Base-by-base conservation (phyloP, 92 coral and sea anemone species). In the Epizoanthus stellaris region DNA sequence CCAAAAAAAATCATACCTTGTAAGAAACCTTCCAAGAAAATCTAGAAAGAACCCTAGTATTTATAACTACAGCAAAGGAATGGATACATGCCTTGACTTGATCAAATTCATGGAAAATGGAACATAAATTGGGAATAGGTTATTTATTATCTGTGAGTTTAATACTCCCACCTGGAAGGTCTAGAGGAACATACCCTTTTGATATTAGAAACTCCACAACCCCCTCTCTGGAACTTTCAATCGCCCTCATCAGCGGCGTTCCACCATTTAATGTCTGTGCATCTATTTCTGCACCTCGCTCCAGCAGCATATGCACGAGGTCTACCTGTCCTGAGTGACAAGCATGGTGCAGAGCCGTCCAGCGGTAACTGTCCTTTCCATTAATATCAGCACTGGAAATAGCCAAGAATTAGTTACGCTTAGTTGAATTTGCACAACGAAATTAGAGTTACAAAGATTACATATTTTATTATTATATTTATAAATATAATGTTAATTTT, bases 211-310 rank as follows among this genome's bases (percentile, higher is more conserved):
- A 90, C 58, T 89, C 93, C 5, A 97, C 99, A 17, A 93, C 95
- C 4, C 82, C 90, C 81, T 94, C 98, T 65, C 94, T 92, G 47
- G 98, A 97, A 80, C 99, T 94, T 88, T 97, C 99, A 23, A 97
- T 89, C 1, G 99, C 99, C 81, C 99, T 87, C 99, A 97, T 94
- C 11, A 97, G 80, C 4, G 99, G 98, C 2, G 99, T 97, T 6
- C 99, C 99, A 15, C 95, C 98, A 83, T 93, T 97, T 59, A 97
- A 95, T 15, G 99, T 92, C 91, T 92, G 97, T 36, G 97, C 91
- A 30, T 97, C 98, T 11, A 96, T 87, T 49, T 92, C 98, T 43
- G 98, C 98, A 16, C 98, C 98, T 56, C 82, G 72, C 16, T 94
- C 98, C 14, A 96, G 81, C 86, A 96, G 84, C 74, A 96, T 45